Percentiles rank a stretch among this genome's conserved stretches.
Evolutionary conservation across 2,113 vertebrate species (phyloP).

Genomic region (Chaenocephalus aceratus): DNA sequence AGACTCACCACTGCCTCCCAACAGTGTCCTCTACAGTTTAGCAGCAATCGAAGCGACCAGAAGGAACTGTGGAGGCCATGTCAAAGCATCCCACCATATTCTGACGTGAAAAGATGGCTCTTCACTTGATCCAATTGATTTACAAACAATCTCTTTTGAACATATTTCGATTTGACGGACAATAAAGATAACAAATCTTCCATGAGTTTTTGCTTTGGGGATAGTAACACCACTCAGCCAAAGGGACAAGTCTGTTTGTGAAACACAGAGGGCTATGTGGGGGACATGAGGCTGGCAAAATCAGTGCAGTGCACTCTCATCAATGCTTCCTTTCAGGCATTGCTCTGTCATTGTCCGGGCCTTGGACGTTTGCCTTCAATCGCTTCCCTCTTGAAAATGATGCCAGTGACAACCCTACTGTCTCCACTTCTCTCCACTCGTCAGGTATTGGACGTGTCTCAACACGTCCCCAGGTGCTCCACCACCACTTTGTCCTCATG

Average conservation of each 20-base stretch:
- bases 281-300: constrained; percentile 51
- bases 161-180: neutral
- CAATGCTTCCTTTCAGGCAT: constrained; percentile 71
- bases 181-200: neutral
- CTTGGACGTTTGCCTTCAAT: constrained; percentile 24
- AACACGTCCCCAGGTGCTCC: neutral
- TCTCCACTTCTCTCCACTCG: constrained; percentile 6
- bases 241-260: constrained; percentile 26
- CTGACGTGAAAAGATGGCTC: neutral
- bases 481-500: neutral
- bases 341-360: constrained; percentile 63
- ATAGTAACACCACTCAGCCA: neutral
- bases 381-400: constrained; percentile 46
- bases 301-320: constrained; percentile 45
- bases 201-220: neutral
- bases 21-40: constrained; percentile 34
- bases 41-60: constrained; percentile 11
- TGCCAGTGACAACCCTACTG: constrained; percentile 30
- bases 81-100: constrained; percentile 9
- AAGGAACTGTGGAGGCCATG: constrained; percentile 4
- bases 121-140: neutral
- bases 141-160: neutral
- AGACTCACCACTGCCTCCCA: constrained; percentile 62
- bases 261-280: constrained; percentile 17
- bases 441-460: constrained; percentile 8